These are phyloP conservation scores for Gymnocephalus cernua DNA, from an alignment of 2,113 vertebrate genomes.

Conservation along the genomic window DNA sequence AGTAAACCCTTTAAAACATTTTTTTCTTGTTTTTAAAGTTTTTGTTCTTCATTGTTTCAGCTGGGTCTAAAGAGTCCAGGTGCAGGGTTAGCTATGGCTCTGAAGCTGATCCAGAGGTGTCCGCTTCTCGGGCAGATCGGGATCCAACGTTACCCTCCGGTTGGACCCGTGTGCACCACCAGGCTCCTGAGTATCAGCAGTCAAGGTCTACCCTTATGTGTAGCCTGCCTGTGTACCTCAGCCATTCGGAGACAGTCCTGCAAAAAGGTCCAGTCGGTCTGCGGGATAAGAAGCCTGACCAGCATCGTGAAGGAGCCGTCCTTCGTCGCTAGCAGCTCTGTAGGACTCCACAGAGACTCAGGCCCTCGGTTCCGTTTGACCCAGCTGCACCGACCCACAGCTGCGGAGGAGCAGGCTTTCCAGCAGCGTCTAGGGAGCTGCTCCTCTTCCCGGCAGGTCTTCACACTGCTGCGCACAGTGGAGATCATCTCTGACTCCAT, in stretches of 20 bases:
- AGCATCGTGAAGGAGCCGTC: slow-evolving; percentile 72
- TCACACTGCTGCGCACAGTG: slow-evolving; percentile 81
- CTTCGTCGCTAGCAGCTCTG: slow-evolving; percentile 66
- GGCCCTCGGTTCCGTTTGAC: slow-evolving; percentile 59
- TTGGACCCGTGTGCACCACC: neutral
- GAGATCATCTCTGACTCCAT: slow-evolving; percentile 82
- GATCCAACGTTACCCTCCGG: slow-evolving; percentile 23
- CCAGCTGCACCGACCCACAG: slow-evolving; percentile 60
- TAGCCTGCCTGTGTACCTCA: slow-evolving; percentile 41
- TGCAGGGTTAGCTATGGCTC: slow-evolving; percentile 74
- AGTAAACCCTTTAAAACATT: rapidly evolving
- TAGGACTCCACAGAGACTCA: slow-evolving; percentile 65
- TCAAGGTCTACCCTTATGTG: slow-evolving; percentile 10
- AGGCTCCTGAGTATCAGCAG: slow-evolving; percentile 15
- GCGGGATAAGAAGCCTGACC: slow-evolving; percentile 66
- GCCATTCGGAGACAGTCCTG: slow-evolving; percentile 33
- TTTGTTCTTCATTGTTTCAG: neutral
- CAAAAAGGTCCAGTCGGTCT: slow-evolving; percentile 34
- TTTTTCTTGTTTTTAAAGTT: neutral
- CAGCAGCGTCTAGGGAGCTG: slow-evolving; percentile 73
- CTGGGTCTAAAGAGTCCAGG: slow-evolving; percentile 10
- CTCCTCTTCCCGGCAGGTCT: slow-evolving; percentile 82
- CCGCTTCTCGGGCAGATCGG: slow-evolving; percentile 40
- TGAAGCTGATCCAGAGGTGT: slow-evolving; percentile 67
- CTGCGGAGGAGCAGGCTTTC: slow-evolving; percentile 78